A percentile compares a stretch with the other conserved stretches of the same genome.
phyloP scores from a whole-genome alignment of 1,140 invertebrate species.

The Aplysia californica region DNA sequence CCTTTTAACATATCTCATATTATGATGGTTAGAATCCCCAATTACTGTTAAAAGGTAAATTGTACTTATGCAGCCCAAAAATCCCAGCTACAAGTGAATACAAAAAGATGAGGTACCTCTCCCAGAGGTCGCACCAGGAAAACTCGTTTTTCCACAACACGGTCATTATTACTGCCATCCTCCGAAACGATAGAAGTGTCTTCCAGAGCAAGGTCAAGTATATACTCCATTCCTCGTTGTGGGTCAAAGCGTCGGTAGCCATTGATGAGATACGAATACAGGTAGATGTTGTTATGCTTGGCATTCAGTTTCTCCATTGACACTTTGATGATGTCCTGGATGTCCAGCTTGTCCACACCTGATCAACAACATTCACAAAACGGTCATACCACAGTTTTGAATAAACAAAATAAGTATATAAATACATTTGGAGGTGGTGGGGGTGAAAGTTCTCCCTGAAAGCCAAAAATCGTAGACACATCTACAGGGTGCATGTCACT shows the following conservation, averaged over 20 bases:
- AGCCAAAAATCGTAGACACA: too few species aligned
- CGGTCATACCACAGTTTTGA: not conserved
- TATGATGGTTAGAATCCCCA: too few species aligned
- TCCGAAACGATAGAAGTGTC: slow-evolving; percentile 40
- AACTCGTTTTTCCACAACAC: slow-evolving; percentile 48
- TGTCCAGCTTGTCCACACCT: slow-evolving; percentile 75
- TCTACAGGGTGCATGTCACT: too few species aligned
- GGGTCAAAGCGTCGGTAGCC: slow-evolving; percentile 89
- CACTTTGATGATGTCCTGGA: slow-evolving; percentile 76
- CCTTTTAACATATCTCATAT: too few species aligned
- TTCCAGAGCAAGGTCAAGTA: slow-evolving; percentile 78
- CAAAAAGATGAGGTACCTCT: slow-evolving; percentile 77
- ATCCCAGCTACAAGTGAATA: too few species aligned
- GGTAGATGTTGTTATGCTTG: slow-evolving; percentile 69
- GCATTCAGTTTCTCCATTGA: slow-evolving; percentile 72
- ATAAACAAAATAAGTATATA: not conserved
- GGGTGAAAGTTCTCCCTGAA: too few species aligned
- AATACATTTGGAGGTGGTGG: too few species aligned
- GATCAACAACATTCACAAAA: slow-evolving; percentile 28
- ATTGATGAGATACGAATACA: slow-evolving; percentile 74
- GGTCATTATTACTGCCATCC: slow-evolving; percentile 1
- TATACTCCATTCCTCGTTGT: slow-evolving; percentile 88
- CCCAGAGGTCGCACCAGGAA: slow-evolving; percentile 78
- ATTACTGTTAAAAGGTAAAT: too few species aligned
- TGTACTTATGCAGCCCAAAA: too few species aligned